Evolutionary conservation across 2,888 invertebrate species (phyloP).

Genomic region (Protophormia terraenovae): DNA sequence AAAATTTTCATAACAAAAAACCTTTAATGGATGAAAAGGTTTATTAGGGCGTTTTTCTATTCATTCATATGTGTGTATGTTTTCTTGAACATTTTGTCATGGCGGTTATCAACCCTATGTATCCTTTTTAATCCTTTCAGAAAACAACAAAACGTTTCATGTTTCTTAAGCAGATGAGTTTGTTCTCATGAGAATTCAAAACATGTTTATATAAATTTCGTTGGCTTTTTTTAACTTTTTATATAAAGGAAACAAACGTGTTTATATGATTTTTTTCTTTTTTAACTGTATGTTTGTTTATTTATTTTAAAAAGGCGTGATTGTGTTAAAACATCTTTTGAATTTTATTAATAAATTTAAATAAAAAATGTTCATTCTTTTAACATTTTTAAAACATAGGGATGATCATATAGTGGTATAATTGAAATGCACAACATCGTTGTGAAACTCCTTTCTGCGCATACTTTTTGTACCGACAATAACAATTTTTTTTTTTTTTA

Average conservation of each 20-base stretch:
- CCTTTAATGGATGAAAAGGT: neutral
- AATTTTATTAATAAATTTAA: neutral
- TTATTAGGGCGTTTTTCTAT: conserved; percentile 19
- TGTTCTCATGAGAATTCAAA: conserved; percentile 49
- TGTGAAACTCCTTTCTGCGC: neutral
- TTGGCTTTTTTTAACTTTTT: neutral
- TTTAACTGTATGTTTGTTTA: conserved; percentile 25
- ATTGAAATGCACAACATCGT: neutral
- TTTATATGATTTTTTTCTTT: neutral
- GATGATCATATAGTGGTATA: neutral
- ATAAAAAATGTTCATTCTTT: neutral
- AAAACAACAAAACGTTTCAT: neutral
- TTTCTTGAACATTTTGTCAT: conserved; percentile 1
- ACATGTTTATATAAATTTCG: neutral
- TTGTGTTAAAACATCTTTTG: conserved; percentile 2
- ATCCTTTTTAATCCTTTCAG: conserved; percentile 15
- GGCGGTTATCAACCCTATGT: conserved; percentile 2
- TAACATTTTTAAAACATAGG: neutral
- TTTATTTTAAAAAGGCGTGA: conserved; percentile 42
- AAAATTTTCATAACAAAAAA: neutral
- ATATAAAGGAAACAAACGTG: neutral
- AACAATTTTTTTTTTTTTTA: too few relatives aligned
- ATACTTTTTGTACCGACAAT: neutral
- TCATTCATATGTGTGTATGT: neutral
- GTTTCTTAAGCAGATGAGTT: conserved; percentile 42